These are phyloP conservation scores for Augiades crinisus DNA, from an alignment of 2,888 invertebrate species.

Conservation along the genomic window DNA sequence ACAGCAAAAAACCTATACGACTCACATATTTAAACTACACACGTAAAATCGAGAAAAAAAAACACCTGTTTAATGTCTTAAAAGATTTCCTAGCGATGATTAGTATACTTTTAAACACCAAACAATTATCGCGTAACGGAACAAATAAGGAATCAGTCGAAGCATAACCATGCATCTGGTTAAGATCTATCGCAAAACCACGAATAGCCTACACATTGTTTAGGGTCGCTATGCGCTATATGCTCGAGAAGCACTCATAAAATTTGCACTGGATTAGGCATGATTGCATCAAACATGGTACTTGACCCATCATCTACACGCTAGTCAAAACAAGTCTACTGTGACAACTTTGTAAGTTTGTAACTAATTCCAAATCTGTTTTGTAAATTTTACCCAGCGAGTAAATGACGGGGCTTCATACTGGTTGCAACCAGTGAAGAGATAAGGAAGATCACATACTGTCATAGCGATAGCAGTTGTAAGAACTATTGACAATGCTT, in stretches of 20 bases:
- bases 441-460: too few species aligned
- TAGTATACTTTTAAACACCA: conserved; percentile 16
- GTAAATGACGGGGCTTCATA: too few species aligned
- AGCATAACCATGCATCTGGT: conserved; percentile 3
- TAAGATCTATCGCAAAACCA: conserved; percentile 1
- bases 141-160: conserved; percentile 20
- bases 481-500: too few species aligned
- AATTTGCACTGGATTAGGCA: neutral
- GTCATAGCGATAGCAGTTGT: too few species aligned
- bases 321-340: too few species aligned
- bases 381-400: too few species aligned
- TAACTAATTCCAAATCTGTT: too few species aligned
- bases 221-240: neutral
- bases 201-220: neutral
- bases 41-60: conserved; percentile 8
- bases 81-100: conserved; percentile 1
- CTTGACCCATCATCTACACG: too few species aligned
- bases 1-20: conserved; percentile 7
- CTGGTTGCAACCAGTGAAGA: too few species aligned
- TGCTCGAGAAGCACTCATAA: too few species aligned
- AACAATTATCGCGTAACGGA: conserved; percentile 1
- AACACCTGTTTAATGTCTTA: conserved; percentile 15
- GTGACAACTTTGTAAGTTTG: too few species aligned
- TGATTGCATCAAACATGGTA: neutral
- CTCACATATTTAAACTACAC: conserved; percentile 10